Evolutionary conservation across 1,140 invertebrate species (phyloP).

Genomic region (Argopecten irradians): DNA sequence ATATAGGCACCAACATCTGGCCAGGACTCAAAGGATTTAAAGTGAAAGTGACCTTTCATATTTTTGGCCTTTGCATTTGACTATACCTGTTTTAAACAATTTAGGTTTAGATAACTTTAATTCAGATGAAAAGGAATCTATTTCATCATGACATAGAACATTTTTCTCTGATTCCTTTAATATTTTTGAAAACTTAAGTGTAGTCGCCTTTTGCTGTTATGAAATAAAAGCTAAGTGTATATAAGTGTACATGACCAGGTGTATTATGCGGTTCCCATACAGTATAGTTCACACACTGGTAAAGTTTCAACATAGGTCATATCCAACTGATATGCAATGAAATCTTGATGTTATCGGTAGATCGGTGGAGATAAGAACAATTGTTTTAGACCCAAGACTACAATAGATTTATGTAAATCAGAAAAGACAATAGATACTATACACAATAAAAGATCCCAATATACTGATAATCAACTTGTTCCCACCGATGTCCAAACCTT

Average conservation of each 20-base stretch:
- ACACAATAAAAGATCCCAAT: background rate
- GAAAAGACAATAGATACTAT: background rate
- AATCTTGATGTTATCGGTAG: constrained; percentile 4
- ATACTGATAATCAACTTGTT: background rate
- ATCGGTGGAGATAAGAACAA: background rate
- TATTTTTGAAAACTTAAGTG: background rate
- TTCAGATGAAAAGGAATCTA: background rate
- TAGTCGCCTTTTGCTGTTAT: too few species aligned
- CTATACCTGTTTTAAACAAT: too few species aligned
- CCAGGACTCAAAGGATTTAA: too few species aligned
- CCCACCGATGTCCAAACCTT: background rate
- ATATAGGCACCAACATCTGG: too few species aligned
- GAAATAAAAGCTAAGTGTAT: background rate
- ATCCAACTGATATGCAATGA: background rate
- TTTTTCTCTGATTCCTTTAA: background rate
- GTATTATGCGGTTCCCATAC: background rate
- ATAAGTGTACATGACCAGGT: background rate
- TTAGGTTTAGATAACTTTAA: too few species aligned
- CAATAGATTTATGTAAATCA: constrained; percentile 12
- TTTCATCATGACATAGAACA: background rate
- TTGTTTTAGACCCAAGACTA: background rate
- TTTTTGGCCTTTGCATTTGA: too few species aligned
- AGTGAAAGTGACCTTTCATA: too few species aligned
- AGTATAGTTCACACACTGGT: constrained; percentile 11
- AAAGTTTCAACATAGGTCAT: background rate